Conservation (phyloP, 2,113 vertebrate genomes). For the Rhinichthys klamathensis region DNA sequence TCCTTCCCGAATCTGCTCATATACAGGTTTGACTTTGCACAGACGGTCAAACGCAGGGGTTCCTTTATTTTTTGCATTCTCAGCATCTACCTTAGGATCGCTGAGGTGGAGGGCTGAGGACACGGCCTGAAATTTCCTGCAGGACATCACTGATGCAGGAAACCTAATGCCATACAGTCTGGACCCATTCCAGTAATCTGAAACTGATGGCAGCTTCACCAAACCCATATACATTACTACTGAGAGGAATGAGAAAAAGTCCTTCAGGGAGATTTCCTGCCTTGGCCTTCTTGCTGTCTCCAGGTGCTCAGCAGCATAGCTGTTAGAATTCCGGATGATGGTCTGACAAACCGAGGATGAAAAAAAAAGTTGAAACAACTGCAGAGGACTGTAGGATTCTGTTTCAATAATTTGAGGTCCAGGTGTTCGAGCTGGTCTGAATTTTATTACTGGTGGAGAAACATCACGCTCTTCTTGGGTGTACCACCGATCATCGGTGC, state of each 20-base stretch:
- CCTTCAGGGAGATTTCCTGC: not conserved
- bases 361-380: not conserved
- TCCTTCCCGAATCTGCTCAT: no score
- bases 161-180: not conserved
- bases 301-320: no score
- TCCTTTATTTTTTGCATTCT: no score
- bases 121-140: constrained; percentile 22
- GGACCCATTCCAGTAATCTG: not conserved
- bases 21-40: no score
- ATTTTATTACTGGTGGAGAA: not conserved
- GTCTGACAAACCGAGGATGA: not conserved
- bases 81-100: no score
- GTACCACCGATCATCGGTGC: not conserved
- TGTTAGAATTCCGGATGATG: not conserved
- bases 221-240: not conserved
- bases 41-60: no score
- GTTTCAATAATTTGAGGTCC: not conserved
- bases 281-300: not conserved
- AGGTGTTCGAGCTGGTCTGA: not conserved
- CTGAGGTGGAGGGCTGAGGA: constrained; percentile 33
- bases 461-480: not conserved
- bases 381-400: not conserved
- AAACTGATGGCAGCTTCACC: not conserved
- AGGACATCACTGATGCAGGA: not conserved
- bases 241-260: not conserved